Evolutionary conservation across 2,113 vertebrate genomes (phyloP).

Genomic region (Pampusana beccarii): DNA sequence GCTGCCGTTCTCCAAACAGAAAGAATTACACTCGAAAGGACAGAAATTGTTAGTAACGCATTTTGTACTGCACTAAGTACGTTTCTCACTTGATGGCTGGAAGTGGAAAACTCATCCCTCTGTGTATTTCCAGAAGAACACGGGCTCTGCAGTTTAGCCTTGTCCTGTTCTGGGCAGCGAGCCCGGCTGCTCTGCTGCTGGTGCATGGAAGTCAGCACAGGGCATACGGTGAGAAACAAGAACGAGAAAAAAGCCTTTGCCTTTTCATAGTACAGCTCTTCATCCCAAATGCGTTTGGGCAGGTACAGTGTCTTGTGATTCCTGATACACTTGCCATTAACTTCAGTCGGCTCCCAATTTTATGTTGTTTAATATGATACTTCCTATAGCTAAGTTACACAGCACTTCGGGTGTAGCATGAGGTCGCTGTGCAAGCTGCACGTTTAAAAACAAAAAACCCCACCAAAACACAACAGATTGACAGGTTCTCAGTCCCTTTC

Average conservation of each 20-base stretch:
- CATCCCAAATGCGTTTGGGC: not conserved
- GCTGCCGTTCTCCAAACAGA: rapidly evolving
- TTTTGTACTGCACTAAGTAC: not conserved
- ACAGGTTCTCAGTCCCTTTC: not conserved
- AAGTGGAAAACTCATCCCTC: not conserved
- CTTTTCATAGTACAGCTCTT: not conserved
- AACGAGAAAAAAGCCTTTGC: not conserved
- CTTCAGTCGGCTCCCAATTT: not conserved
- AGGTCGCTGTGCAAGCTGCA: not conserved
- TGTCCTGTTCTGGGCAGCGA: not conserved
- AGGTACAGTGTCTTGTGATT: not conserved
- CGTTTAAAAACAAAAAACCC: not conserved
- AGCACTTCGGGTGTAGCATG: not conserved
- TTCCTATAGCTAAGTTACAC: not conserved
- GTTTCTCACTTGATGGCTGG: not conserved
- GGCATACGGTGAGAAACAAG: not conserved
- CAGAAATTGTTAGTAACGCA: not conserved
- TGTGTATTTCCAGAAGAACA: not conserved
- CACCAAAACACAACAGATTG: not conserved
- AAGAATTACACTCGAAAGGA: not conserved
- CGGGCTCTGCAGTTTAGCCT: not conserved
- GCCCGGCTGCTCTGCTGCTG: not conserved
- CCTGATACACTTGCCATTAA: not conserved
- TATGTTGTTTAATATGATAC: not conserved
- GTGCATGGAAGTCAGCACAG: not conserved